A percentile compares a stretch with the other conserved stretches of the same genome.
Evolutionary conservation across 1,140 invertebrate species (phyloP).

Genomic region (Vanessa tameamea): DNA sequence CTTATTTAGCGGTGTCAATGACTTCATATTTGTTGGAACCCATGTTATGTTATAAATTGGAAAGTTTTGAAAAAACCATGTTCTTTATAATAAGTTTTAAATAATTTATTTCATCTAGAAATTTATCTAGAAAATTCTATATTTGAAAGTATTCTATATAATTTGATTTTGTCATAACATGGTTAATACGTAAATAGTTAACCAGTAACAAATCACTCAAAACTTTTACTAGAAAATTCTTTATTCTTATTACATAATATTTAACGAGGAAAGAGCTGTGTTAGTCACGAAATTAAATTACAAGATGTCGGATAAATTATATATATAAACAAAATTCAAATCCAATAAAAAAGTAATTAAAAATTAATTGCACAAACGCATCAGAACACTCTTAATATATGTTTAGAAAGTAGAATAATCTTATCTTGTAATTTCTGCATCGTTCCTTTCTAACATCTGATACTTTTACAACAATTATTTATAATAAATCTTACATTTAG

Average conservation of each 20-base stretch:
- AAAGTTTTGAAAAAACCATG: not conserved
- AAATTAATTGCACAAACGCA: slow-evolving; percentile 4
- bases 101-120: too few species aligned
- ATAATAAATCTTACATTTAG: too few species aligned
- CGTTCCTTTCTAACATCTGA: slow-evolving; percentile 3
- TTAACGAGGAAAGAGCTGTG: too few species aligned
- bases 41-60: not conserved
- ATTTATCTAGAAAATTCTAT: too few species aligned
- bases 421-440: not conserved
- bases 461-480: not conserved
- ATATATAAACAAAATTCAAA: not conserved
- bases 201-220: too few species aligned
- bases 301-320: not conserved
- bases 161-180: too few species aligned
- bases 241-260: too few species aligned
- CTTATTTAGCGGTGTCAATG: not conserved
- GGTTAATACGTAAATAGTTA: too few species aligned
- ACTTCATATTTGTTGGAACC: not conserved
- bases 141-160: too few species aligned
- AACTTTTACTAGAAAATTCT: too few species aligned
- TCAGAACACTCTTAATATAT: not conserved
- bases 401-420: slow-evolving; percentile 9
- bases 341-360: not conserved
- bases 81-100: too few species aligned
- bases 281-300: too few species aligned